These are phyloP conservation scores for Anguilla pacifica DNA, from an alignment of 2,797 vertebrate species.

Conservation along the genomic window DNA sequence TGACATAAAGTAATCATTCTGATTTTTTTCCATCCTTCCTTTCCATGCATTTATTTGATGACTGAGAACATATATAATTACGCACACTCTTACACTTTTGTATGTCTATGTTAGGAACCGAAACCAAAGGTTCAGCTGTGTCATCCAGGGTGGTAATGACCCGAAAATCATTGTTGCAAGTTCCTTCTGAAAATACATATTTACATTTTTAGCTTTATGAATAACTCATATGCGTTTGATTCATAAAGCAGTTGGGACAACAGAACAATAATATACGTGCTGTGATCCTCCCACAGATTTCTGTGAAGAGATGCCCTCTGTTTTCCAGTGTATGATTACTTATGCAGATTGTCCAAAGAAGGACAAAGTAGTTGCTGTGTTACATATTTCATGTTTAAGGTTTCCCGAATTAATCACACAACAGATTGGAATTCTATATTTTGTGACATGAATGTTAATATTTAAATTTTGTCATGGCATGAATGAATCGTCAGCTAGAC, in stretches of 20 bases:
- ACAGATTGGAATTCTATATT: conserved; percentile 27
- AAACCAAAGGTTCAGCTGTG: not conserved
- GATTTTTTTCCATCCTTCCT: not conserved
- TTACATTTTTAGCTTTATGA: not conserved
- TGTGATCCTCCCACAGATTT: not conserved
- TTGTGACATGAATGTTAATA: conserved; percentile 14
- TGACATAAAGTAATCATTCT: not conserved
- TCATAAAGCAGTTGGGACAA: not conserved
- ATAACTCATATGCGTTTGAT: not conserved
- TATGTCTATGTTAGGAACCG: not conserved
- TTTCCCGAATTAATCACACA: conserved; percentile 10
- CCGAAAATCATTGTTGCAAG: not conserved
- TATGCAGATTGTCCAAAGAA: not conserved
- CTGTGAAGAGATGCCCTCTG: not conserved
- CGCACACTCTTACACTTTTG: not conserved
- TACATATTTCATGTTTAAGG: not conserved
- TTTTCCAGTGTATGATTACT: not conserved
- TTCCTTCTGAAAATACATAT: not conserved
- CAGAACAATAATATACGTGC: not conserved
- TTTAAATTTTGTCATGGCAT: conserved; percentile 18
- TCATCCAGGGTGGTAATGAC: not conserved
- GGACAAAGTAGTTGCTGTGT: not conserved
- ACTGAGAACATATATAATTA: not conserved
- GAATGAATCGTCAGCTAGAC: conserved; percentile 15
- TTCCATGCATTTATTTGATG: not conserved